Conservation (phyloP, 1,140 invertebrate species). For the Drosophila biarmipes region DNA sequence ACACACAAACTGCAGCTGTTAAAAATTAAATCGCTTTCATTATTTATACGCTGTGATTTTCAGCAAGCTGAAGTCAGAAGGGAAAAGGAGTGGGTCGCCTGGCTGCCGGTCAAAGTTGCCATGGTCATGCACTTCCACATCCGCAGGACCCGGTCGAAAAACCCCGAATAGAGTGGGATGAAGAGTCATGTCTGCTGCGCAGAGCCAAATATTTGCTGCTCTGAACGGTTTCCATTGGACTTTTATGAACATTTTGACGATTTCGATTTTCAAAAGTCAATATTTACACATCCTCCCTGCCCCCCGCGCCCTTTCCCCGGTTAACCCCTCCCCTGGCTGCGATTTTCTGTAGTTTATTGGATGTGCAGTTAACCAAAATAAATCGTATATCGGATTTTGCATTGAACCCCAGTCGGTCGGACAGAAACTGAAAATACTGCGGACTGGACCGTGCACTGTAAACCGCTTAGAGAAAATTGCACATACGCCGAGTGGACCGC, state of each 20-base stretch:
- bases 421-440: slow-evolving; percentile 8
- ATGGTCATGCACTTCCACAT: slow-evolving; percentile 42
- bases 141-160: slow-evolving; percentile 21
- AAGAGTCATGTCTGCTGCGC: slow-evolving; percentile 61
- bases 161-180: slow-evolving; percentile 2
- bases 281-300: slow-evolving; percentile 60
- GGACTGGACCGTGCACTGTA: slow-evolving; percentile 21
- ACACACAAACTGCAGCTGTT: slow-evolving; percentile 58
- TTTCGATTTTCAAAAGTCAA: slow-evolving; percentile 79
- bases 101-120: slow-evolving; percentile 41
- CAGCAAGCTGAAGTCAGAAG: slow-evolving; percentile 15
- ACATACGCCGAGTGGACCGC: slow-evolving; percentile 64
- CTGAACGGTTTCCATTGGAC: slow-evolving; percentile 66
- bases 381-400: slow-evolving; percentile 74
- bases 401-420: slow-evolving; percentile 16
- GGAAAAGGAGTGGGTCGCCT: background rate
- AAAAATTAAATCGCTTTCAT: slow-evolving; percentile 77
- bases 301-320: background rate
- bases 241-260: slow-evolving; percentile 81
- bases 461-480: slow-evolving; percentile 78
- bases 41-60: slow-evolving; percentile 77
- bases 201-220: slow-evolving; percentile 72
- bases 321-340: background rate
- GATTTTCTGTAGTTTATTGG: slow-evolving; percentile 69
- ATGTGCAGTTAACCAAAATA: slow-evolving; percentile 81